Conservation (phyloP, 2,797 vertebrate genomes). For the Tragelaphus oryx region DNA sequence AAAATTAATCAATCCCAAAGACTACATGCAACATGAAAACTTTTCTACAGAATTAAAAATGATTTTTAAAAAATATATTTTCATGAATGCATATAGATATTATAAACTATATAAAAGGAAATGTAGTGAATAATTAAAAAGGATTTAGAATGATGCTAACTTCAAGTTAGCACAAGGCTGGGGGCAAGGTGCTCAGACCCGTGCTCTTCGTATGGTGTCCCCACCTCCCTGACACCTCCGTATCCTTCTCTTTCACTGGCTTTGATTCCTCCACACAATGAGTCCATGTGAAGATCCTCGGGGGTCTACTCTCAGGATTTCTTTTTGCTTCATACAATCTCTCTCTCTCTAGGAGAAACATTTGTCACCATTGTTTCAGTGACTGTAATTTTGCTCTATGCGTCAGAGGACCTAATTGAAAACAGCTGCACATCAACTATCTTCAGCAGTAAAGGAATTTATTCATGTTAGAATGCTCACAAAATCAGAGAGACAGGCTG, state of each 20-base stretch:
- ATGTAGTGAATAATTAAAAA: neutral
- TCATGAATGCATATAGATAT: neutral
- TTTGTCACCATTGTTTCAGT: neutral
- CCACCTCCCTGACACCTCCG: neutral
- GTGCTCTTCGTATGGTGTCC: neutral
- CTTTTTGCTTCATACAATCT: neutral
- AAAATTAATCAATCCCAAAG: neutral
- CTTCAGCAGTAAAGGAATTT: neutral
- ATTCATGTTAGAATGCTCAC: neutral
- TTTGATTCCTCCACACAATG: neutral
- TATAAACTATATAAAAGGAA: neutral
- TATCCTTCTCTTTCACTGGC: neutral
- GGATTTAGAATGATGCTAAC: neutral
- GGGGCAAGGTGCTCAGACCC: neutral
- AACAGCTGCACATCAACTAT: neutral
- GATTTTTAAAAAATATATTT: neutral
- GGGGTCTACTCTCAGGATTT: neutral
- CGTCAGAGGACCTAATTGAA: neutral
- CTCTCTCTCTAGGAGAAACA: neutral
- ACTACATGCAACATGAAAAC: neutral
- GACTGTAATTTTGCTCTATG: neutral
- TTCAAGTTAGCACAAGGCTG: neutral
- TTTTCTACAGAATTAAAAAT: slow-evolving; percentile 1
- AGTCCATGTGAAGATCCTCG: neutral
- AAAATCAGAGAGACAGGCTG: neutral